Evolutionary conservation across 2,113 vertebrate species (phyloP), one percentile per base, ranked within the genome.

Genomic region (Mormoops blainvillei): DNA sequence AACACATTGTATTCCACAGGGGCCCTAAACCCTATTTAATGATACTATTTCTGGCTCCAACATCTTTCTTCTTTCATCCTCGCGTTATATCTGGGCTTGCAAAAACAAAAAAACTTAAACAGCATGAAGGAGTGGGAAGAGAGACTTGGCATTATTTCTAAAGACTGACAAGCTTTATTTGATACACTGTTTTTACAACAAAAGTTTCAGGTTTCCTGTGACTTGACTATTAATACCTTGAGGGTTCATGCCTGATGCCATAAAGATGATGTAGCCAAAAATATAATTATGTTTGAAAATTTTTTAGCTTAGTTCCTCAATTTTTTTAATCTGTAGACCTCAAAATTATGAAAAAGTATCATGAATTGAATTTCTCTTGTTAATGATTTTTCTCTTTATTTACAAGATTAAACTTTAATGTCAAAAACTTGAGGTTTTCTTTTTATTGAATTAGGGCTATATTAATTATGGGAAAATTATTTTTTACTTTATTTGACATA

Each of bases 111-210:
- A 78, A 88, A 70, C 43, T 71, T 89, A 81, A 93, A 95, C 22
- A 85, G 63, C 71, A 50, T 38, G 22, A 78, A 14, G 43, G 77
- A 58, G 18, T 52, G 18, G 31, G 74, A 33, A 65, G n/a, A 86
- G 56, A 54, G 22, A 18, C 10, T 80, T 96, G 94, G 65, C 77
- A 88, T 94, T 94, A 63, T 97, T 95, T 96, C 73, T 84, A 48
- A 95, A 97, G 94, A 67, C 73, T 89, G 92, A 95, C 81, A 95
- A 56, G 36, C 38, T 82, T 95, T 91, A 83, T 92, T 91, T 94
- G 65, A 95, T 92, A 76, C 70, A 90, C 43, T 89, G 15, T 81
- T 91, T 97, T 91, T 87, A 87, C n/a, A 94, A 80, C 58, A 95
- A 92, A 94, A 85, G 67, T 95, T 96, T 96, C 58, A 96, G 76